Base-by-base conservation (phyloP, 2,888 invertebrate species). In the Drosophila atripex region DNA sequence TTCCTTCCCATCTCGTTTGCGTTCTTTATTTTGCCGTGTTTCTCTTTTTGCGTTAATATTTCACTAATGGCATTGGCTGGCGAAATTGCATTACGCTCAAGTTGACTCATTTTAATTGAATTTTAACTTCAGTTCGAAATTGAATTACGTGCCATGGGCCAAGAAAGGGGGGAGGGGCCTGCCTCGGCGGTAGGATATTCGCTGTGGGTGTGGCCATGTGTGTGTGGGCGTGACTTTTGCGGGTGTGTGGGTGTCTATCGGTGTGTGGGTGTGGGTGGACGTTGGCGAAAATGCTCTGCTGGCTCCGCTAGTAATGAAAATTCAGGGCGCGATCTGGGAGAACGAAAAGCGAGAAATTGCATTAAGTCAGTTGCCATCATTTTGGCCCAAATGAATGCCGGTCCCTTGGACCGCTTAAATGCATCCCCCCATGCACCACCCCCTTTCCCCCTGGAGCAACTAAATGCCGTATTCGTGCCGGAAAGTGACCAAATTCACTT, bases 61-160 rank as follows among this genome's bases (percentile, higher is more conserved):
- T 85, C 88, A 85, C 88, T 88, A 85, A 85, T 85, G 82, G 87
- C 84, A 85, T 88, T 86, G 87, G 87, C 87, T 76, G 88, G 63
- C 71, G 69, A 85, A 85, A 85, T 85, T 85, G 85, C 85, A 85
- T 85, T 85, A 85, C 88, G 85, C 88, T 85, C 88, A 85, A 85
- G 85, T 88, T 88, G 88, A 85, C 88, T 85, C 84, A 85, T 85
- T 85, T 85, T 85, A 85, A 85, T 85, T 85, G 85, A 88, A 85
- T 85, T 85, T 85, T 87, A 85, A 85, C 88, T 88, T 88, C 87
- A 85, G 88, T 82, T 88, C 88, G 87, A 88, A 85, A 85, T 85
- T 75, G 83, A 87, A 88, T 88, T 85, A 85, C 86, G 79, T 77
- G 87, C 80, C 88, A 76, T 53, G 73, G 70, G 80, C 64, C 66